A percentile compares a stretch with the other conserved stretches of the same genome.
These are phyloP conservation scores for Corythornis leucogaster DNA, from an alignment of 2,797 vertebrate genomes.

Conservation along the genomic window DNA sequence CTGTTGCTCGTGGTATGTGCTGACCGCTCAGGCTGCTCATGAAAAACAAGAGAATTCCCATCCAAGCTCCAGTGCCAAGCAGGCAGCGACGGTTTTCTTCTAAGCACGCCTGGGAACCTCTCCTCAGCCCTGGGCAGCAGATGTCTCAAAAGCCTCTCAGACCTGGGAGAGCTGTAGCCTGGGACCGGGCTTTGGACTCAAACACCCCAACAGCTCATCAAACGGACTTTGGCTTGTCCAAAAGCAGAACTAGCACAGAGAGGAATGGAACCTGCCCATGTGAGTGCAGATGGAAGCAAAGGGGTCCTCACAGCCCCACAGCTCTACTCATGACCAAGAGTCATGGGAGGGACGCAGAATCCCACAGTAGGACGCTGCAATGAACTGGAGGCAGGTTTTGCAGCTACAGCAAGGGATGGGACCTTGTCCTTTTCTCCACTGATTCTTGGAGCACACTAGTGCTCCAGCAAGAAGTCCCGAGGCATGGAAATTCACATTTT, in stretches of 20 bases:
- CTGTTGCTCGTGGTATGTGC: constrained; percentile 67
- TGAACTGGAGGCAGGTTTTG: background rate
- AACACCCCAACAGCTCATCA: background rate
- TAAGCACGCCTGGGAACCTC: constrained; percentile 34
- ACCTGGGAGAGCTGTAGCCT: background rate
- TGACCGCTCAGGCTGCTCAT: constrained; percentile 57
- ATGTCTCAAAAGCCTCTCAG: constrained; percentile 35
- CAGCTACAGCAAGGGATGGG: background rate
- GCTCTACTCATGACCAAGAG: background rate
- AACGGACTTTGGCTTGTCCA: background rate
- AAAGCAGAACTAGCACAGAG: background rate
- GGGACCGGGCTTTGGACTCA: background rate
- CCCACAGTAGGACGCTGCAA: background rate
- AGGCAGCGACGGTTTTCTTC: background rate
- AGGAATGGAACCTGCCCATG: background rate
- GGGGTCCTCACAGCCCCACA: background rate
- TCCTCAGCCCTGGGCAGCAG: constrained; percentile 41
- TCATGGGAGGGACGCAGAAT: background rate
- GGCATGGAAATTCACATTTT: background rate
- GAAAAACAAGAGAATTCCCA: constrained; percentile 59
- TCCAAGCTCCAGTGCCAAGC: constrained; percentile 38
- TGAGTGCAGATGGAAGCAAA: background rate
- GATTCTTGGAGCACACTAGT: background rate
- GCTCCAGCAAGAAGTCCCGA: background rate
- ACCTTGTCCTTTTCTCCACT: background rate